Percentiles rank a stretch among this genome's conserved stretches.
These are phyloP conservation scores for Pachymerium ferrugineum DNA, from an alignment of 2,888 invertebrate species.

Conservation along the genomic window DNA sequence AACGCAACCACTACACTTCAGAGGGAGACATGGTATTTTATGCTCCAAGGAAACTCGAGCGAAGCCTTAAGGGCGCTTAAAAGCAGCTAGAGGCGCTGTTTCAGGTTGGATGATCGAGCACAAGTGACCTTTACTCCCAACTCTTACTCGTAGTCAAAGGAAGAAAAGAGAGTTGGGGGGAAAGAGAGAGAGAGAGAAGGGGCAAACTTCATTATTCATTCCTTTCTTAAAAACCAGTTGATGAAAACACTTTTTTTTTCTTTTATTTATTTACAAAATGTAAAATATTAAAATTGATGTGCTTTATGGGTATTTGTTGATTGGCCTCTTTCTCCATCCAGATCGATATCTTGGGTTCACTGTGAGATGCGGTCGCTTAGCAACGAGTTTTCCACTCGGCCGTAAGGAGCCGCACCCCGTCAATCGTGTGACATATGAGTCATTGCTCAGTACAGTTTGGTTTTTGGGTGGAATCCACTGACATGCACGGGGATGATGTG, in stretches of 20 bases:
- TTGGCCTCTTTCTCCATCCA: slow-evolving; percentile 9
- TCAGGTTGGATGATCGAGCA: slow-evolving; percentile 8
- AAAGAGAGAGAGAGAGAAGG: background rate
- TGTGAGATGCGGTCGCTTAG: slow-evolving; percentile 19
- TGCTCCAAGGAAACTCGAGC: background rate
- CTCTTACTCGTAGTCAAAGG: background rate
- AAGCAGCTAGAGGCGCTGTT: background rate
- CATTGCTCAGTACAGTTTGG: background rate
- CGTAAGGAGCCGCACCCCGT: background rate
- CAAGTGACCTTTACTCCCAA: slow-evolving; percentile 5
- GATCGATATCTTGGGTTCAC: background rate
- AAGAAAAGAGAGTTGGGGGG: background rate
- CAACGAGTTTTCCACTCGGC: slow-evolving; percentile 1
- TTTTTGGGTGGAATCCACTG: background rate
- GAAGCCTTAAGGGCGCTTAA: background rate
- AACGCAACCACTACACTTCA: background rate
- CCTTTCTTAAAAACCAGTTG: background rate
- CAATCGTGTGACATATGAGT: slow-evolving; percentile 5
- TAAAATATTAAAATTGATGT: background rate
- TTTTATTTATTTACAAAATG: background rate
- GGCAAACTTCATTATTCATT: background rate
- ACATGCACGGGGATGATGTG: background rate
- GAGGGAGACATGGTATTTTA: background rate
- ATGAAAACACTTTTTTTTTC: background rate
- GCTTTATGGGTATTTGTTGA: background rate